A percentile compares a stretch with the other conserved stretches of the same genome.
Conservation (phyloP, 2,797 vertebrate species). For the Poeciliopsis turneri region DNA sequence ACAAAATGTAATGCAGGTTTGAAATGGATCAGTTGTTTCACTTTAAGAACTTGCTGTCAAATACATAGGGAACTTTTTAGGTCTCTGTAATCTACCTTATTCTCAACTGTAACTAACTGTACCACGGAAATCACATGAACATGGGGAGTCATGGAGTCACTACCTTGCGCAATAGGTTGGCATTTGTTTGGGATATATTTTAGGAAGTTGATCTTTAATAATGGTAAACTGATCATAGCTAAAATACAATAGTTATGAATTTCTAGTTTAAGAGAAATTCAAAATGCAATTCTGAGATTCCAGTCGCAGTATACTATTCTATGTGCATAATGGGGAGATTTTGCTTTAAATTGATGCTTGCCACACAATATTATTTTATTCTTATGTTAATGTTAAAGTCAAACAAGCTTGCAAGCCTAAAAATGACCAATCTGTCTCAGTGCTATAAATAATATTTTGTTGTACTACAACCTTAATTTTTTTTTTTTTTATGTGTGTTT, state of each 20-base stretch:
- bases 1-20: background rate
- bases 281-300: background rate
- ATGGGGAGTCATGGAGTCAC: conserved; percentile 1
- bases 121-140: conserved; percentile 26
- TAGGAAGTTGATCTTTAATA: background rate
- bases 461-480: background rate
- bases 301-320: background rate
- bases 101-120: background rate
- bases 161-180: conserved; percentile 11
- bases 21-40: background rate
- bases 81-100: background rate
- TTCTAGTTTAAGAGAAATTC: background rate
- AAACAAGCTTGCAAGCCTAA: background rate
- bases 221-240: background rate
- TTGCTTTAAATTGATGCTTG: background rate
- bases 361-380: background rate
- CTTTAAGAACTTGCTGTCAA: background rate
- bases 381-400: background rate
- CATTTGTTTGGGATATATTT: background rate
- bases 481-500: background rate
- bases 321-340: background rate
- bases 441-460: background rate
- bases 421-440: background rate
- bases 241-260: background rate
- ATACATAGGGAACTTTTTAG: no score